Evolutionary conservation across 2,888 invertebrate species (phyloP), one percentile per base, ranked within the genome.

Genomic region (Aphidoletes aphidimyza): DNA sequence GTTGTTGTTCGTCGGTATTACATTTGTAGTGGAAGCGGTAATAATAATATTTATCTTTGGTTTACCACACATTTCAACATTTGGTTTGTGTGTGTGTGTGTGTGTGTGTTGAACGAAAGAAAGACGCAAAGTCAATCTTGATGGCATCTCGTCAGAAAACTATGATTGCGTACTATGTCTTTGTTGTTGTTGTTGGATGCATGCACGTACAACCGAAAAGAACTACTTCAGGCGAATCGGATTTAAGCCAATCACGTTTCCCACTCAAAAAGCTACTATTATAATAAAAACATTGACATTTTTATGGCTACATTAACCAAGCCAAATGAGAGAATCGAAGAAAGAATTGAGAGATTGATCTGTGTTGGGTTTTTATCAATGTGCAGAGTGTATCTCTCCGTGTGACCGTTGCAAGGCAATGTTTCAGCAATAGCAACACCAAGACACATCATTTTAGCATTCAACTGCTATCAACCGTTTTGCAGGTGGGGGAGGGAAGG

Each of bases 241-340:
- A 81, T 81, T 81, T 81, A 81, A 81, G 81, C 81, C 81, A 81
- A 81, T 81, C 81, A 81, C 81, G 81, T 81, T n/a, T 81, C n/a
- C 11, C 37, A 30, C 37, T 81, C 81, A 81, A 81, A n/a, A 37
- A n/a, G 37, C 22, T 22, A n/a, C 11, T 36, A 17, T 37, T 81
- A 37, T n/a, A 81, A 81, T 81, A 81, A 81, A 81, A 81, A 81
- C 81, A 81, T 22, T 81, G 81, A 81, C 81, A 81, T 81, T 81
- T 37, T 81, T 81, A 81, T 81, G 81, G 81, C 37, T 81, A 37
- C 22, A n/a, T n/a, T n/a, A n/a, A n/a, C n/a, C n/a, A n/a, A n/a
- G 37, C 81, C 22, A 37, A 81, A n/a, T 3, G n/a, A 36, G 17
- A 22, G 26, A 26, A 9, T 54, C 54, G 22, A 22, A 22, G 54